Evolutionary conservation across 2,888 invertebrate genomes (phyloP), one percentile per base, ranked within the genome.

Genomic region (Drosophila hamatofila): DNA sequence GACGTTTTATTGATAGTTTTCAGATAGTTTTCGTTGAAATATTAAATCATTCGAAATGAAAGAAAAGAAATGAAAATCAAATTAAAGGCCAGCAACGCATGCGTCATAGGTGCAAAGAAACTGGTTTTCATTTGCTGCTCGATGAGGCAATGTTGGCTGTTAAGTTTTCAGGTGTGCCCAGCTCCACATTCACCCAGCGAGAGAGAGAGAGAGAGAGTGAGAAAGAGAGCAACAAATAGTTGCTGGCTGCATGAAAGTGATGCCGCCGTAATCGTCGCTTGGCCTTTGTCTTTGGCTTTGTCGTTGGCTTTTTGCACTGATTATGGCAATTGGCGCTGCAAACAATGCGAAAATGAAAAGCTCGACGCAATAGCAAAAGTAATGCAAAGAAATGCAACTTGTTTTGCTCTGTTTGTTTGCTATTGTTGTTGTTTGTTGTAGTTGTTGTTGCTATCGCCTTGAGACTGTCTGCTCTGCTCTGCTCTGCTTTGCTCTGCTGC

Each of bases 311-410:
- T 49, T 87, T 88, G 84, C 90, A 85, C 89, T 85, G 90, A 85
- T 90, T 90, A 83, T 88, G 87, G 90, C 85, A 89, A 85, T 86
- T 88, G 88, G 64, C 71, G 75, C 82, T 69, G 86, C 88, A 84
- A 83, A 88, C 83, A 88, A 83, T 88, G 88, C 75, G 71, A 80
- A 77, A 80, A 77, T 80, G 70, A 80, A 74, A 72, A 72, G 76
- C 75, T 78, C 75, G 60, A 64, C 82, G 88, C 86, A 74, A 80
- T 76, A 74, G 76, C 67, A 84, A 72, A 80, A 74, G 74, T 58
- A 73, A 89, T 78, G 72, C 64, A 78, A 89, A 82, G 77, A 88
- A 83, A 72, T 77, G 77, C 74, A 75, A 72, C 75, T 68, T 64
- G 71, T 75, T 58, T 75, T 60, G 67, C 61, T 51, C 58, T 49